Evolutionary conservation across 2,797 vertebrate species (phyloP).

Genomic region (Distichodus sexfasciatus): DNA sequence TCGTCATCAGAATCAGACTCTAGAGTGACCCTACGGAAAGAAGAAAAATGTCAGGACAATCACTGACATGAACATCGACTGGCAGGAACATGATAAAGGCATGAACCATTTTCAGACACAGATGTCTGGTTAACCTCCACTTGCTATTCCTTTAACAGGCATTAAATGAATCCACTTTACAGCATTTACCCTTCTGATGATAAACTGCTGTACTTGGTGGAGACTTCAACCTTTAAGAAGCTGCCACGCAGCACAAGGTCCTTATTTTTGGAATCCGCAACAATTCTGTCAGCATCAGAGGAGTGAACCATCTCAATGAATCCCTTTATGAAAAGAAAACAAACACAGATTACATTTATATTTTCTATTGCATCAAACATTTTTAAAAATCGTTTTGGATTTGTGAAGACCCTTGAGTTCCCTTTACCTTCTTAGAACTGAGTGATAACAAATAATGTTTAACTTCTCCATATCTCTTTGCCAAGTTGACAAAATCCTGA

Average conservation of each 20-base stretch:
- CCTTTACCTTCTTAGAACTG: conserved; percentile 28
- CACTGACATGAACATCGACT: neutral
- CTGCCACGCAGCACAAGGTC: conserved; percentile 23
- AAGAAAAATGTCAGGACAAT: neutral
- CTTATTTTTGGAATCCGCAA: conserved; percentile 35
- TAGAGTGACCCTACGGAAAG: neutral
- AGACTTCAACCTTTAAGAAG: conserved; percentile 41
- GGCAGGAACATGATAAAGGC: too few relatives aligned
- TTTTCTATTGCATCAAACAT: neutral
- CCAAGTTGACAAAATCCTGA: conserved; percentile 40
- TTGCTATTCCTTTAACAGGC: neutral
- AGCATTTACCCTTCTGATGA: conserved; percentile 47
- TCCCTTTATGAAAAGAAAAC: conserved; percentile 53
- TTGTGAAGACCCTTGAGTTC: too few relatives aligned
- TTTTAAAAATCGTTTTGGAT: too few relatives aligned
- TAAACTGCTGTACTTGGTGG: conserved; percentile 51
- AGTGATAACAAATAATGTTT: conserved; percentile 16
- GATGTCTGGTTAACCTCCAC: neutral
- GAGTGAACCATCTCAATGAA: conserved; percentile 64
- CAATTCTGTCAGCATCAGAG: conserved; percentile 52
- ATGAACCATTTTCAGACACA: neutral
- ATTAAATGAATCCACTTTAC: neutral
- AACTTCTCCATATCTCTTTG: conserved; percentile 40
- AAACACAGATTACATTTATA: neutral
- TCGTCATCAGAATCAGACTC: conserved; percentile 7